Evolutionary conservation across 2,888 invertebrate genomes (phyloP), one percentile per base, ranked within the genome.

Genomic region (Lithophane leautieri): DNA sequence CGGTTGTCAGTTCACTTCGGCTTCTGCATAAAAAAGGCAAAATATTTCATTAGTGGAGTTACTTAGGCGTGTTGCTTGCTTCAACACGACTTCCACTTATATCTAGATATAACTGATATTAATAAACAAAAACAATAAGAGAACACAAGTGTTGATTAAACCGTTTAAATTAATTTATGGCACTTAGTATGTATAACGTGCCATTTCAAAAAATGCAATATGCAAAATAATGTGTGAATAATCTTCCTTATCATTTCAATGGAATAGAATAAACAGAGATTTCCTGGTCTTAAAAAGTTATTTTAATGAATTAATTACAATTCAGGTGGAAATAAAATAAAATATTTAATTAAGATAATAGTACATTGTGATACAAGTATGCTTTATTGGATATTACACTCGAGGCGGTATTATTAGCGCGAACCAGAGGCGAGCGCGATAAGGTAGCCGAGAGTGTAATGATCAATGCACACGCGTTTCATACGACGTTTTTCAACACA

Each of bases 1-100:
- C 87, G 83, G 76, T 72, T 75, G 85, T 78, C 81, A 81, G 87
- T 87, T 87, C 86, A 87, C 74, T 74, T 62, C n/a, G 34, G 28
- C 12, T 9, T 78, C 70, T 73, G 61, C 68, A 82, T 85, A 85
- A 79, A 81, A 85, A 84, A n/a, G 68, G 58, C 19, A 77, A 85
- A 80, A 85, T 85, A 86, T 80, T 83, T 80, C 44, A 78, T 81
- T 83, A 77, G 67, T 42, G 58, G 54, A 76, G 70, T 73, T 76
- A 73, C 69, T 56, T 69, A 66, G 70, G 25, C 40, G 52, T 6
- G 60, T 86, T 76, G 86, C 86, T 86, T 86, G 86, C 42, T 25
- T n/a, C 40, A 14, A n/a, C 14, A 54, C 22, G 4, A 56, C 52
- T 60, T 58, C 52, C 22, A 40, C 0, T 40, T 44, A 2, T 50